Conservation (phyloP, 2,797 vertebrate genomes). For the Loriculus beryllinus region DNA sequence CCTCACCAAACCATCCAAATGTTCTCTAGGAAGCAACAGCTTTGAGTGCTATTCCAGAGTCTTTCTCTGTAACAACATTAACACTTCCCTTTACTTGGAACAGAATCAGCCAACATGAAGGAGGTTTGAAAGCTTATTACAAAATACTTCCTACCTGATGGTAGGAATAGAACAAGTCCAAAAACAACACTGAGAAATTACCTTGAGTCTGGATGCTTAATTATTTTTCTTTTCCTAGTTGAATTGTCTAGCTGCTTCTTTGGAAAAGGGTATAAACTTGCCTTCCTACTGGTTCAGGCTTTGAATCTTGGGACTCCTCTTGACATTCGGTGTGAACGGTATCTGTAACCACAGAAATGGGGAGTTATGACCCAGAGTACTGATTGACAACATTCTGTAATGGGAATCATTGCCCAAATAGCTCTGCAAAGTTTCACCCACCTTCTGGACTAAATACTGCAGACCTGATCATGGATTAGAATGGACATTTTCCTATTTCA, state of each 20-base stretch:
- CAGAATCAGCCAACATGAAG: neutral
- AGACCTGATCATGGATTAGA: neutral
- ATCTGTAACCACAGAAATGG: neutral
- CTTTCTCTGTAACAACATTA: neutral
- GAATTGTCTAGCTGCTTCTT: neutral
- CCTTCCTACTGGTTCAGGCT: neutral
- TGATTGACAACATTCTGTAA: neutral
- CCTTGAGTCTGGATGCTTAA: neutral
- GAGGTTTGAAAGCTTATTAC: neutral
- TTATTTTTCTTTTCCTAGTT: neutral
- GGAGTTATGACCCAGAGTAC: neutral
- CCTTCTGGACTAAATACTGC: slow-evolving; percentile 41
- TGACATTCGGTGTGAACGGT: neutral
- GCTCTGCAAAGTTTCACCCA: slow-evolving; percentile 42
- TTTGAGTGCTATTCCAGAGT: neutral
- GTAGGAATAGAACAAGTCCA: neutral
- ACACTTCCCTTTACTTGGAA: neutral
- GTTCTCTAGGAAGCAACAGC: neutral
- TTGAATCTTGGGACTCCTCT: neutral
- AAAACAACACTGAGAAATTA: neutral
- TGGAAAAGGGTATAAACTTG: neutral
- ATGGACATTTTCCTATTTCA: slow-evolving; percentile 32
- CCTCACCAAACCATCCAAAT: neutral
- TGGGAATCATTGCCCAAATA: neutral
- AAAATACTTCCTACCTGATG: neutral